Conservation (phyloP, 2,888 invertebrate genomes). For the Xanthia togata region DNA sequence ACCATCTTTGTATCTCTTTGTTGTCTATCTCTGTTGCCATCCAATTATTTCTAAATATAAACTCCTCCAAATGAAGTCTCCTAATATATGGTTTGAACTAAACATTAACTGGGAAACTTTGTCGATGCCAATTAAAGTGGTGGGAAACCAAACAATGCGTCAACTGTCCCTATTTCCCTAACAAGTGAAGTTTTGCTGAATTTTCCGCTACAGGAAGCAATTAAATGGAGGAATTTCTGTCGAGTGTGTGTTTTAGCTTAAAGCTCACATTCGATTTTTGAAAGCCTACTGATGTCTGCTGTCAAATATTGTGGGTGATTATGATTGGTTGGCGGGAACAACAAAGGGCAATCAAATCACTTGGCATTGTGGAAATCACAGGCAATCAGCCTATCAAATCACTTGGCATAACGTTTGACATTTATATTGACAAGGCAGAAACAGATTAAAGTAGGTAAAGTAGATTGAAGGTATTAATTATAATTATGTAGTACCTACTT, state of each 20-base stretch:
- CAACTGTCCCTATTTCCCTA: constrained; percentile 65
- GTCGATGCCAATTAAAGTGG: constrained; percentile 65
- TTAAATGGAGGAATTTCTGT: constrained; percentile 48
- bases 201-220: constrained; percentile 51
- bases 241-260: constrained; percentile 20
- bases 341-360: constrained; percentile 26
- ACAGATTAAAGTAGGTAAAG: background rate
- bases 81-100: constrained; percentile 33
- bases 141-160: constrained; percentile 54
- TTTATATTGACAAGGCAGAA: constrained; percentile 5
- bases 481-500: no score
- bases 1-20: no score
- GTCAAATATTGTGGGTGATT: constrained; percentile 2
- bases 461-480: background rate
- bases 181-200: constrained; percentile 65
- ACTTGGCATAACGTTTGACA: background rate
- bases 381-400: constrained; percentile 20
- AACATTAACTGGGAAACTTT: constrained; percentile 55
- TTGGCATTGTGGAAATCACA: constrained; percentile 1
- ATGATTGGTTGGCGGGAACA: constrained; percentile 6
- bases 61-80: constrained; percentile 10
- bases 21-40: no score
- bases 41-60: constrained; percentile 1
- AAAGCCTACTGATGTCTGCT: constrained; percentile 3
- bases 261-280: constrained; percentile 13